Conservation (phyloP, 2,888 invertebrate species). For the Drosophila rubida region DNA sequence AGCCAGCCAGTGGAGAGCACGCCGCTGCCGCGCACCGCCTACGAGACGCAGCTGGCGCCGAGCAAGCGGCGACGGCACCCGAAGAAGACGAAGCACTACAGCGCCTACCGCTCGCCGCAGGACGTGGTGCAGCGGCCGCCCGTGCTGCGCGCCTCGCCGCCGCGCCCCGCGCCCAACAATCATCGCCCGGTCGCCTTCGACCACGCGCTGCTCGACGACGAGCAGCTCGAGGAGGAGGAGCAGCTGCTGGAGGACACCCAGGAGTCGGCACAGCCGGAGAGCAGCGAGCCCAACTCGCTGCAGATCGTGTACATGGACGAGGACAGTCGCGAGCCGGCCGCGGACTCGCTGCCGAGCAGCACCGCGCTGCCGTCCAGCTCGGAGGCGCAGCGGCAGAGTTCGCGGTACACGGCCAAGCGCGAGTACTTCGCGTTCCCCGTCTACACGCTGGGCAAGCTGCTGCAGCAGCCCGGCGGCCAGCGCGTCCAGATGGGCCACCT, state of each 20-base stretch:
- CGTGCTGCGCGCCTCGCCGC: slow-evolving; percentile 21
- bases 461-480: slow-evolving; percentile 40
- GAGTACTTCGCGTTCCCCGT: slow-evolving; percentile 79
- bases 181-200: slow-evolving; percentile 57
- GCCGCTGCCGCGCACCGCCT: slow-evolving; percentile 29
- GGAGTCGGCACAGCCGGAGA: slow-evolving; percentile 12
- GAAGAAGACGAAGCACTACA: slow-evolving; percentile 70
- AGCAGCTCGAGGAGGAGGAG: not conserved
- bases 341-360: too few species aligned
- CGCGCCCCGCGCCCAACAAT: slow-evolving; percentile 53
- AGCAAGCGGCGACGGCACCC: slow-evolving; percentile 38
- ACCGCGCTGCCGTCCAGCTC: too few species aligned
- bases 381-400: slow-evolving; percentile 52
- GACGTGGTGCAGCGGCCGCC: slow-evolving; percentile 74
- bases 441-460: slow-evolving; percentile 73
- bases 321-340: slow-evolving; percentile 68
- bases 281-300: slow-evolving; percentile 46
- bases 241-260: slow-evolving; percentile 5
- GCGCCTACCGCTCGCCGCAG: slow-evolving; percentile 71
- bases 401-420: slow-evolving; percentile 65
- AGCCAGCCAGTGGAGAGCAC: too few species aligned
- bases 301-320: slow-evolving; percentile 75
- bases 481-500: not conserved
- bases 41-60: slow-evolving; percentile 54
- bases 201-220: not conserved